Evolutionary conservation across 2,797 vertebrate genomes (phyloP).

Genomic region (Lepidocolaptes lacrymiger): DNA sequence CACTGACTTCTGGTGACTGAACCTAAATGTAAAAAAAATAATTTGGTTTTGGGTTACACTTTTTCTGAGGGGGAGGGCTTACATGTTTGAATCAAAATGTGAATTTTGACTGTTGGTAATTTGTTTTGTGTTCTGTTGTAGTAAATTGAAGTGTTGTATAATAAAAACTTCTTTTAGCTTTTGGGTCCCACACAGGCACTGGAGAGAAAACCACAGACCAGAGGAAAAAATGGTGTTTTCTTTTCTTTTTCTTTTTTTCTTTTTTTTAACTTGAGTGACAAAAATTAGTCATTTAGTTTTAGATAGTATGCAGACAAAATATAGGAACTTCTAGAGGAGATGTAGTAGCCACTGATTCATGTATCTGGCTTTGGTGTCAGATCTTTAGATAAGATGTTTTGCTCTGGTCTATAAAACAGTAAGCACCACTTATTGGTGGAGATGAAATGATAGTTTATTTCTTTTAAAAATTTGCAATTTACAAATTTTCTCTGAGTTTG

Average conservation of each 20-base stretch:
- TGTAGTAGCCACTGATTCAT: neutral
- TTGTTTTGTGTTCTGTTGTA: neutral
- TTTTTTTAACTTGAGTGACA: neutral
- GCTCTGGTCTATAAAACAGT: neutral
- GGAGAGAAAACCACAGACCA: neutral
- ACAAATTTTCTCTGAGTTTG: neutral
- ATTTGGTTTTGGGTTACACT: rapidly evolving
- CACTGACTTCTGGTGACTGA: neutral
- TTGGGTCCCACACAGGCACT: neutral
- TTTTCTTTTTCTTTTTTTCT: neutral
- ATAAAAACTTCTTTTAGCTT: neutral
- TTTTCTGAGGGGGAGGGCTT: rapidly evolving
- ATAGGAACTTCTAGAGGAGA: neutral
- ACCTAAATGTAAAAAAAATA: neutral
- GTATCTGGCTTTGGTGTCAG: neutral
- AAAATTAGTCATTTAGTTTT: neutral
- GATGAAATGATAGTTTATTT: neutral
- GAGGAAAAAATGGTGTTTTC: neutral
- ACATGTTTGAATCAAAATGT: neutral
- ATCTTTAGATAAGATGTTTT: neutral
- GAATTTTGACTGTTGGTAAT: neutral
- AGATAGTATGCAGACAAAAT: neutral
- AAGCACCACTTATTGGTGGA: neutral
- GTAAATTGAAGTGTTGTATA: neutral
- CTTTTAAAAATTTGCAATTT: neutral